Percentiles rank a stretch among this genome's conserved stretches.
These are phyloP conservation scores for Athalia rosae DNA, from an alignment of 2,888 invertebrate species.

Conservation along the genomic window DNA sequence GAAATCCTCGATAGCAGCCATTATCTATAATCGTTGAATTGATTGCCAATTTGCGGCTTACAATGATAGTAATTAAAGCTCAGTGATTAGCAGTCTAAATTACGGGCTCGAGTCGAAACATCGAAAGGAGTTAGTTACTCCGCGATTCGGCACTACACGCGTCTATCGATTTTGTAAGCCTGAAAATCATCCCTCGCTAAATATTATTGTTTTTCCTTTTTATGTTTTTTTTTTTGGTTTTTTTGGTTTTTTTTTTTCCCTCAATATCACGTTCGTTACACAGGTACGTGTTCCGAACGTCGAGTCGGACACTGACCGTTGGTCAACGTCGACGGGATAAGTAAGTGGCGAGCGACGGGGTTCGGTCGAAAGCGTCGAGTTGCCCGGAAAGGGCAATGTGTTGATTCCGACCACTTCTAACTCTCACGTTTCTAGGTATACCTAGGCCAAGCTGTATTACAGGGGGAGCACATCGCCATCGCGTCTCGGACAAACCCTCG, in stretches of 20 bases:
- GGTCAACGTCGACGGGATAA: slow-evolving; percentile 1
- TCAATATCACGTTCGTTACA: too few relatives aligned
- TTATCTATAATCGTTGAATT: slow-evolving; percentile 41
- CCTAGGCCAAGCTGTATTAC: too few relatives aligned
- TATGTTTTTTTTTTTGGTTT: background rate
- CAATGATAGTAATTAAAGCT: slow-evolving; percentile 36
- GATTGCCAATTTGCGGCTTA: slow-evolving; percentile 36
- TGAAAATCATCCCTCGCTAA: too few relatives aligned
- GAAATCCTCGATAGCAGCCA: slow-evolving; percentile 30
- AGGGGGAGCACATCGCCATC: background rate
- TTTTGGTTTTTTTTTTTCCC: too few relatives aligned
- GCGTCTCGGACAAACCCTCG: slow-evolving; percentile 42
- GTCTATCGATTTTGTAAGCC: too few relatives aligned
- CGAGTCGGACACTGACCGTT: slow-evolving; percentile 26
- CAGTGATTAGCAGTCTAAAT: slow-evolving; percentile 29
- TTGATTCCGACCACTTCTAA: slow-evolving; percentile 26
- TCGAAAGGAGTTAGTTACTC: background rate
- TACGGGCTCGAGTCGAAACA: slow-evolving; percentile 8
- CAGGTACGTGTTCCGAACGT: background rate
- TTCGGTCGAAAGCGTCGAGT: background rate
- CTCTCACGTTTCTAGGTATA: slow-evolving; percentile 2
- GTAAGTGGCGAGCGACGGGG: background rate
- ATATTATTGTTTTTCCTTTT: background rate
- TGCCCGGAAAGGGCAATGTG: slow-evolving; percentile 1
- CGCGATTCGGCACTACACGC: background rate